phyloP scores from a whole-genome alignment of 2,797 vertebrate species.

The Sebastes matsubarae region DNA sequence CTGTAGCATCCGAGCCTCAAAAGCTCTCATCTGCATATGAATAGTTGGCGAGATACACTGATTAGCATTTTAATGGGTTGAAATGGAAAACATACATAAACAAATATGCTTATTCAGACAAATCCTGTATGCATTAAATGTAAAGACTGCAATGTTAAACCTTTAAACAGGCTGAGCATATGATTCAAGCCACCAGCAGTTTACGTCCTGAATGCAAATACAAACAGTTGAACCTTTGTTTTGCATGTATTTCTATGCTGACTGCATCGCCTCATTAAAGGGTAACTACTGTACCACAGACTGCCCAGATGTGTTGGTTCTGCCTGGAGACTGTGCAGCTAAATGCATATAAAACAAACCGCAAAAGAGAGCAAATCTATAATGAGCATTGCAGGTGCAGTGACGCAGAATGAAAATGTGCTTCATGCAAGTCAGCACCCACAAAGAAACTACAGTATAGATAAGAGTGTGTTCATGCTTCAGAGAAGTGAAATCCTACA shows the following conservation, averaged over 20 bases:
- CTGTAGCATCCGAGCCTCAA: constrained; percentile 44
- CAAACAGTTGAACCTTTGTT: constrained; percentile 20
- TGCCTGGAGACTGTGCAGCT: neutral
- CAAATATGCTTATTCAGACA: constrained; percentile 48
- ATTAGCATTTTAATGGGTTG: constrained; percentile 66
- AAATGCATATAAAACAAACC: constrained; percentile 31
- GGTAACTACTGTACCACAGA: neutral
- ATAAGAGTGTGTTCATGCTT: neutral
- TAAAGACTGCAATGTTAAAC: constrained; percentile 1
- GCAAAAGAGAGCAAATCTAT: constrained; percentile 8
- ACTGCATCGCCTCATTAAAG: neutral
- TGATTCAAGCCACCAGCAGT: constrained; percentile 13
- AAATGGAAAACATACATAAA: constrained; percentile 59
- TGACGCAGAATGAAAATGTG: neutral
- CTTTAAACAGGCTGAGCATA: constrained; percentile 11
- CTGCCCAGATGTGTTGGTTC: neutral
- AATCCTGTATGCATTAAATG: constrained; percentile 30
- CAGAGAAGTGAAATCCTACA: neutral
- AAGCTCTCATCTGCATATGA: constrained; percentile 69
- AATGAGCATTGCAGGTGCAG: neutral
- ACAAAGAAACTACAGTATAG: neutral
- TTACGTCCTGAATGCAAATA: constrained; percentile 13
- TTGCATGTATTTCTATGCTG: neutral
- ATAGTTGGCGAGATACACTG: constrained; percentile 45
- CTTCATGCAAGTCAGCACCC: constrained; percentile 3